phyloP scores from a whole-genome alignment of 2,797 vertebrate genomes.

The Erpetoichthys calabaricus region DNA sequence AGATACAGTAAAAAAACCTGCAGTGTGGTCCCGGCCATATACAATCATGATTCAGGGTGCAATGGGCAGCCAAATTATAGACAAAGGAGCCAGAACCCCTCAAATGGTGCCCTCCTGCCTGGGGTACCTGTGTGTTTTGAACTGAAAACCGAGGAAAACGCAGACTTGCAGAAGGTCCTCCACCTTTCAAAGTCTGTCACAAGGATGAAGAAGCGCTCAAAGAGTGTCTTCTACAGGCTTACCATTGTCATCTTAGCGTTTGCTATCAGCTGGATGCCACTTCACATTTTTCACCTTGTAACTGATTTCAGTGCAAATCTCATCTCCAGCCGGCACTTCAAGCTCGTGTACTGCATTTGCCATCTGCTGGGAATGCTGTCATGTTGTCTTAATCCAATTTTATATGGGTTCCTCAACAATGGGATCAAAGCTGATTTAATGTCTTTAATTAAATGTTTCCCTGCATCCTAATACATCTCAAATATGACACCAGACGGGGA shows the following conservation, averaged over 20 bases:
- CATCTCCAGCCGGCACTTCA: constrained; percentile 66
- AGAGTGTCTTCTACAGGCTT: constrained; percentile 54
- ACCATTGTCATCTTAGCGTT: constrained; percentile 58
- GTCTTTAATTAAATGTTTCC: constrained; percentile 48
- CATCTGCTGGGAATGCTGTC: constrained; percentile 65
- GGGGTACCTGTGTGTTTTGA: constrained; percentile 63
- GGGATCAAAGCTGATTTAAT: constrained; percentile 60
- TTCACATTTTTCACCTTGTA: constrained; percentile 62
- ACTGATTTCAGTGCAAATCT: constrained; percentile 60
- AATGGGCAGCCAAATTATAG: constrained; percentile 31
- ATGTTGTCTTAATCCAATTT: constrained; percentile 63
- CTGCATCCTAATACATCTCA: constrained; percentile 31
- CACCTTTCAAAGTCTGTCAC: constrained; percentile 35
- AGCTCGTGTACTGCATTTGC: constrained; percentile 62
- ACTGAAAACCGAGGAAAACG: constrained; percentile 48
- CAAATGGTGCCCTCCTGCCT: constrained; percentile 39
- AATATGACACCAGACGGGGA: too few species aligned
- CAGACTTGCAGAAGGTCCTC: constrained; percentile 32
- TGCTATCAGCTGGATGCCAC: constrained; percentile 64
- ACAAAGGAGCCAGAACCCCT: constrained; percentile 39
- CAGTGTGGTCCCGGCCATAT: constrained; percentile 41
- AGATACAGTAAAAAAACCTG: constrained; percentile 55
- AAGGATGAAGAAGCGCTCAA: constrained; percentile 49
- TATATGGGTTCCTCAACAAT: constrained; percentile 67
- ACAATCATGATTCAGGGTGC: constrained; percentile 15